Base-by-base conservation (phyloP, 2,113 vertebrate genomes). In the Brachypteracias leptosomus region DNA sequence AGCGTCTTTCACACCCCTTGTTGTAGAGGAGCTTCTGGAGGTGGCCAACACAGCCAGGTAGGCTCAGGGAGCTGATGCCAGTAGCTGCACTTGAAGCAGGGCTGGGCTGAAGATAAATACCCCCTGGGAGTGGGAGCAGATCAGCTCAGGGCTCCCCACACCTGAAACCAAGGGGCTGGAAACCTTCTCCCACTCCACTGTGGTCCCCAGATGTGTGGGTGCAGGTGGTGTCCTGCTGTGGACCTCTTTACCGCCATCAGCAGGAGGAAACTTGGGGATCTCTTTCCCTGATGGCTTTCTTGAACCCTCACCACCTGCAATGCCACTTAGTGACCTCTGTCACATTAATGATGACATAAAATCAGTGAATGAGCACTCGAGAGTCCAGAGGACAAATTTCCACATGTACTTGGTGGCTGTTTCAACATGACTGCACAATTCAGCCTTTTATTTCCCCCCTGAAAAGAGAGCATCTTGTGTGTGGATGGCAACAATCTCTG, bases 81-180 rank as follows among this genome's bases (percentile, higher is more conserved):
- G 29, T 21, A 13, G 44, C 62, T 80, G 46, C 17, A 66, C 42
- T 22, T 1, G 0, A 51, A 75, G 20, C 7, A 4, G 16, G 44
- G 29, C 54, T 92, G 72, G 19, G 19, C 54, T 74, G 61, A 68
- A 68, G 67, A n/a, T 33, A 25, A 40, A 63, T 52, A 83, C 18
- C 15, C 33, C 13, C 17, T 2, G 2, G 8, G n/a, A 83, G 44
- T 1, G 4, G 61, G 15, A 1, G 0, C n/a, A 59, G 55, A 25
- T 57, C 93, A 78, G 54, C 54, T 73, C 0, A 0, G 21, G 36
- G 24, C 13, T 77, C 25, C 21, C 40, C 28, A 65, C 9, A 38
- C 3, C 55, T 79, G 29, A 7, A 70, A 0, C 21, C 0, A 0
- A 22, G 11, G 71, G 26, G 28, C 16, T 93, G 68, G 63, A 66